Evolutionary conservation across 2,797 vertebrate genomes (phyloP), one percentile per base, ranked within the genome.

Genomic region (Myotis planiceps): DNA sequence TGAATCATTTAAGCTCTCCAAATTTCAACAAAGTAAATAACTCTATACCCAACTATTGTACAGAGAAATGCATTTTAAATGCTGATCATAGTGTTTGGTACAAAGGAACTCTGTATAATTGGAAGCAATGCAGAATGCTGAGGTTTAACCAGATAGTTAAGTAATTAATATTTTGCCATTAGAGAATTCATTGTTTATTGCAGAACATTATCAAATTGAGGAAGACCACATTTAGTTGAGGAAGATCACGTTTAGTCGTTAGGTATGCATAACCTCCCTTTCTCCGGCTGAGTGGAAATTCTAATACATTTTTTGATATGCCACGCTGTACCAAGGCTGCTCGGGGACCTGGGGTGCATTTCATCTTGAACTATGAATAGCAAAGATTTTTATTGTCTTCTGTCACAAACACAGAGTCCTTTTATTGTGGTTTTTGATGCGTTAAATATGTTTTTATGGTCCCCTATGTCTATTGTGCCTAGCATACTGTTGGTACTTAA

Each of bases 401-500:
- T 97, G 93, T 96, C 96, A 94, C 90, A 94, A 93, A 92, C 88
- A 95, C 51, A 87, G 88, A 55, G 8, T 96, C 94, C 80, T 95
- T 97, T 97, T 42, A 25, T 95, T 96, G 95, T 76, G 5, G 14
- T 96, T 97, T 98, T 97, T 92, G 90, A 86, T 71, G 2, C 15
- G 63, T 94, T 96, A 94, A 98, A 91, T 92, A 97, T 94, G 89
- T 93, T 96, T 97, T 97, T 95, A 89, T 91, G 91, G 80, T 81
- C 79, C 80, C 82, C 63, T 94, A 23, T 93, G 94, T 91, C 94
- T 81, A 53, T 68, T 87, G 13, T 9, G 68, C 95, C 97, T 96
- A 97, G 96, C 95, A 97, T 92, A 88, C 96, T 91, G 95, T 95
- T 96, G 94, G 96, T 96, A 94, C 97, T 98, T 97, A 98, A 97